phyloP scores from a whole-genome alignment of 1,140 invertebrate genomes.

The Drosophila ambigua region DNA sequence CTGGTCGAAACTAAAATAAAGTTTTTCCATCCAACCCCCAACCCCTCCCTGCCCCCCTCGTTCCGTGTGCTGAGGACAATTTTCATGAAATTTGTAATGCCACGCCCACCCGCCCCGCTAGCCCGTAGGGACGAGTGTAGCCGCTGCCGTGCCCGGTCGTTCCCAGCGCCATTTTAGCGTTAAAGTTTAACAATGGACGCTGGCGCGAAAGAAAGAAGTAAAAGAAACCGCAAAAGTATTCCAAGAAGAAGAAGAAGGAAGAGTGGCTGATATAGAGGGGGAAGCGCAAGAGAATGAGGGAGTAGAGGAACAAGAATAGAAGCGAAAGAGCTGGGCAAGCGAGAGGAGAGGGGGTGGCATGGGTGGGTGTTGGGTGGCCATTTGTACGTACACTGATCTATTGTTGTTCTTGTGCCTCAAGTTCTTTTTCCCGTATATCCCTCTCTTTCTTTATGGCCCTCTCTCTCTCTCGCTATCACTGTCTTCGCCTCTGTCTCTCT shows the following conservation, averaged over 20 bases:
- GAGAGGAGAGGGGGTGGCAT: background rate
- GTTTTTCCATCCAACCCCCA: slow-evolving; percentile 38
- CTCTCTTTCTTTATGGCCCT: background rate
- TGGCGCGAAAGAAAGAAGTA: slow-evolving; percentile 50
- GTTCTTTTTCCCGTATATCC: slow-evolving; percentile 14
- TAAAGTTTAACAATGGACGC: slow-evolving; percentile 69
- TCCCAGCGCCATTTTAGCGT: slow-evolving; percentile 37
- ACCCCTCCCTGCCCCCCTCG: no score
- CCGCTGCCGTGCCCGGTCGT: background rate
- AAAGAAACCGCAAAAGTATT: slow-evolving; percentile 67
- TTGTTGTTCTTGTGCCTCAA: slow-evolving; percentile 55
- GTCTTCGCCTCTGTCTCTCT: background rate
- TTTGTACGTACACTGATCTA: slow-evolving; percentile 79
- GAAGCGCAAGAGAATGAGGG: no score
- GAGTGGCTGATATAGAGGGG: background rate
- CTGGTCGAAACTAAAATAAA: slow-evolving; percentile 61
- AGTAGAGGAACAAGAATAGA: background rate
- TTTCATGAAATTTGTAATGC: slow-evolving; percentile 68
- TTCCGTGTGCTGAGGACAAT: slow-evolving; percentile 42
- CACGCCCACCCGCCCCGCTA: slow-evolving; percentile 40
- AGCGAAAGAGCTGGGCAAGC: background rate
- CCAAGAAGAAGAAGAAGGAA: slow-evolving; percentile 22
- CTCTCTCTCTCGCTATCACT: background rate
- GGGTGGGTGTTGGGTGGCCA: slow-evolving; percentile 37
- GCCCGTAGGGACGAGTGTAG: background rate